Evolutionary conservation across 2,113 vertebrate species (phyloP).

Genomic region (Lophius piscatorius): DNA sequence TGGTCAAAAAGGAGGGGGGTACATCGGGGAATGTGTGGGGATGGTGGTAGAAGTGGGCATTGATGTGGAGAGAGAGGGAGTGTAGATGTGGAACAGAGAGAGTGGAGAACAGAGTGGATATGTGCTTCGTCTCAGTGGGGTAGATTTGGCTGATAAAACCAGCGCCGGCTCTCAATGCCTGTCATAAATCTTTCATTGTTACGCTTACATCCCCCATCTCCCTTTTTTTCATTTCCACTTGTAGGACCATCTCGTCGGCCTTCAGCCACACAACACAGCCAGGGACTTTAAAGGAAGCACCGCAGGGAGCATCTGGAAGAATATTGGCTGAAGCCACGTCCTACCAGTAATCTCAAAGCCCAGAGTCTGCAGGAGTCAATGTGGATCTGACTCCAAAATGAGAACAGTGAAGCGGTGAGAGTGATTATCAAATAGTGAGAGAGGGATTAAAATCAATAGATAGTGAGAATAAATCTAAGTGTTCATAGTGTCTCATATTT

Average conservation of each 20-base stretch:
- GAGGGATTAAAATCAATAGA: slow-evolving; percentile 29
- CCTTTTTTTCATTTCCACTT: slow-evolving; percentile 23
- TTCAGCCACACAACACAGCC: slow-evolving; percentile 31
- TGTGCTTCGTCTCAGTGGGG: slow-evolving; percentile 54
- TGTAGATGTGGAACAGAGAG: slow-evolving; percentile 23
- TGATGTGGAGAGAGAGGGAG: slow-evolving; percentile 46
- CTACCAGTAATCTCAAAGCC: slow-evolving; percentile 11
- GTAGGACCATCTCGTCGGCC: slow-evolving; percentile 37
- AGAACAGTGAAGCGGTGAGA: slow-evolving; percentile 7
- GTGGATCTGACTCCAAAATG: slow-evolving; percentile 36
- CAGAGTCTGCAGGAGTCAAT: slow-evolving; percentile 24
- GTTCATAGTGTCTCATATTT: slow-evolving; percentile 23
- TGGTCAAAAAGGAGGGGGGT: too few species aligned
- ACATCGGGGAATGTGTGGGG: slow-evolving; percentile 10
- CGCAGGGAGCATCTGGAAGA: slow-evolving; percentile 14
- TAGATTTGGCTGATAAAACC: slow-evolving; percentile 73
- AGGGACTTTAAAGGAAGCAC: slow-evolving; percentile 51
- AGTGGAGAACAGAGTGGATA: slow-evolving; percentile 39
- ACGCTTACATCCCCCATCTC: slow-evolving; percentile 46
- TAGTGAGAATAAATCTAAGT: slow-evolving; percentile 17
- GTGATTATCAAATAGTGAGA: slow-evolving; percentile 22
- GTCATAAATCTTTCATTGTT: slow-evolving; percentile 78
- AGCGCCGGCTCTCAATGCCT: slow-evolving; percentile 55
- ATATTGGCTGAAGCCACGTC: slow-evolving; percentile 25
- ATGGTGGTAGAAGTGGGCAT: slow-evolving; percentile 23